These are phyloP conservation scores for Clarias fuscus DNA, from an alignment of 2,797 vertebrate species.

Conservation along the genomic window DNA sequence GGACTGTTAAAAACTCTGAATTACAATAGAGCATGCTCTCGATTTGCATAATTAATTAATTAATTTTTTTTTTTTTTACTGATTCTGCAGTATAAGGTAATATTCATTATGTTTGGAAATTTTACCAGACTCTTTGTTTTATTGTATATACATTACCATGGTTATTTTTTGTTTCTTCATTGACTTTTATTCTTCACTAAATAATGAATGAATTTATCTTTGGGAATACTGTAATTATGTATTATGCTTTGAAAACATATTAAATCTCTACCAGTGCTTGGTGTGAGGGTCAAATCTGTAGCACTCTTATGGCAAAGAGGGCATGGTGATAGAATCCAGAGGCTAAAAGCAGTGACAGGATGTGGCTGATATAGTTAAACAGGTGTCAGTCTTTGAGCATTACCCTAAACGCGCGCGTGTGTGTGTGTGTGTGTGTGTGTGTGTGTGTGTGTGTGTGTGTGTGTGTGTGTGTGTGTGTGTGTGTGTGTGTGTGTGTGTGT, in stretches of 20 bases:
- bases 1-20: neutral
- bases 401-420: slow-evolving; percentile 1
- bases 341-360: slow-evolving; percentile 52
- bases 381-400: slow-evolving; percentile 37
- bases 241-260: neutral
- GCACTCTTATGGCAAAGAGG: slow-evolving; percentile 16
- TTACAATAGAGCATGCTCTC: neutral
- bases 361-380: slow-evolving; percentile 37
- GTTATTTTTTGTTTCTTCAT: neutral
- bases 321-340: neutral
- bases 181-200: neutral
- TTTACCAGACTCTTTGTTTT: neutral
- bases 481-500: slow-evolving; percentile 5
- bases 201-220: neutral
- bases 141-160: neutral
- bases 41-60: neutral
- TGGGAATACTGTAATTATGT: neutral
- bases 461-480: neutral
- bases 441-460: slow-evolving; percentile 31
- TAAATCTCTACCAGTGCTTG: slow-evolving; percentile 18
- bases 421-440: slow-evolving; percentile 2
- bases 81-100: neutral
- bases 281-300: slow-evolving; percentile 12
- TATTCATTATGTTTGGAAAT: neutral
- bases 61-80: neutral